Evolutionary conservation across 2,888 invertebrate species (phyloP).

Genomic region (Lepidocyrtoides sp.): DNA sequence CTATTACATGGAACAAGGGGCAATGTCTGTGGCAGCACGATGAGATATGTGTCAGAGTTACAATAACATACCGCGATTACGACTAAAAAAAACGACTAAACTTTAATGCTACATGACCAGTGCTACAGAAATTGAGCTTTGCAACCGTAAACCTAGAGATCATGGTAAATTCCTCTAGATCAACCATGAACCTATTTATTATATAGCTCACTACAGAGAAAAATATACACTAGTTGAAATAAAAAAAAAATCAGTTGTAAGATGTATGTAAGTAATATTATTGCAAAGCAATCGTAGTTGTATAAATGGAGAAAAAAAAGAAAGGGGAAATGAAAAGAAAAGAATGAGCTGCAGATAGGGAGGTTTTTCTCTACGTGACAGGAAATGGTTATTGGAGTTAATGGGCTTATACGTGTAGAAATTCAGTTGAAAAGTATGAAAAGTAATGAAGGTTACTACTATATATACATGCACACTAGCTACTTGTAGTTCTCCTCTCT

Average conservation of each 20-base stretch:
- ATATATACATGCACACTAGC: not conserved
- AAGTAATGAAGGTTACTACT: constrained; percentile 62
- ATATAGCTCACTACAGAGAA: not conserved
- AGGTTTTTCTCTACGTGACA: constrained; percentile 74
- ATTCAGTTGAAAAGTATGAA: constrained; percentile 69
- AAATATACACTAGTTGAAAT: constrained; percentile 30
- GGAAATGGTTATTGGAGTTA: constrained; percentile 72
- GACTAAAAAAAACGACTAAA: constrained; percentile 51
- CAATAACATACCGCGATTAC: constrained; percentile 53
- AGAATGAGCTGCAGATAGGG: constrained; percentile 68
- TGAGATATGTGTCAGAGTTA: constrained; percentile 66
- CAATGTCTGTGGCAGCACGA: constrained; percentile 51
- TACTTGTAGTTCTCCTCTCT: no score
- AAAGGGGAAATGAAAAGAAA: constrained; percentile 65
- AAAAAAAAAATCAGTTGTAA: constrained; percentile 17
- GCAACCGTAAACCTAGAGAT: constrained; percentile 48
- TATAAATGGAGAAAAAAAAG: constrained; percentile 16
- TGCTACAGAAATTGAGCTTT: constrained; percentile 57
- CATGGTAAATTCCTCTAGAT: constrained; percentile 68
- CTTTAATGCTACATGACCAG: constrained; percentile 64
- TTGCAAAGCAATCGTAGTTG: not conserved
- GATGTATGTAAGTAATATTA: constrained; percentile 38
- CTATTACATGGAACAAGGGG: not conserved
- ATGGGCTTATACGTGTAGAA: constrained; percentile 70
- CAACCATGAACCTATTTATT: constrained; percentile 52